phyloP scores from a whole-genome alignment of 2,888 invertebrate species.

The Argyresthia goedartella region DNA sequence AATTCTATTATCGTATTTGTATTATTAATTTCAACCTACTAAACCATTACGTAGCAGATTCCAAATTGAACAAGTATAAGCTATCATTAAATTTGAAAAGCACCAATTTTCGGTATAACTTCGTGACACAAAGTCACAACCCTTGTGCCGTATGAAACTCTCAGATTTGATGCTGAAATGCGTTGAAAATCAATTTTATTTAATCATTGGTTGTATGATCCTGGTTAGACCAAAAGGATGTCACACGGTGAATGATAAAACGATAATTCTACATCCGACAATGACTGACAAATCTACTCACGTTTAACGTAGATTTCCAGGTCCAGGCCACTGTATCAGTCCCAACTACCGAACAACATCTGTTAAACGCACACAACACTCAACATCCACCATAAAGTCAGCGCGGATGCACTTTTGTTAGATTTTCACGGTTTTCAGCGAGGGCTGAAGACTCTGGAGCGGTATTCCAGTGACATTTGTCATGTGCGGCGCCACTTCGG shows the following conservation, averaged over 20 bases:
- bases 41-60: too few relatives aligned
- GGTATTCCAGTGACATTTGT: conserved; percentile 60
- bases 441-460: conserved; percentile 54
- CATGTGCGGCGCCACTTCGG: conserved; percentile 36
- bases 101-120: too few relatives aligned
- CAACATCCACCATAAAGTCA: conserved; percentile 2
- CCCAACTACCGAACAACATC: not conserved
- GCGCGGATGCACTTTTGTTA: conserved; percentile 23
- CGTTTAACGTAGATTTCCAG: not conserved
- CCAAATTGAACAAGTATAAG: too few relatives aligned
- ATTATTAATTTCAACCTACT: not conserved
- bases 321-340: not conserved
- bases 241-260: too few relatives aligned
- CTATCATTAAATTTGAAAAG: too few relatives aligned
- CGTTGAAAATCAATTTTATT: too few relatives aligned
- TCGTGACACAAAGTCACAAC: too few relatives aligned
- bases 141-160: too few relatives aligned
- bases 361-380: not conserved
- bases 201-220: too few relatives aligned
- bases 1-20: conserved; percentile 26
- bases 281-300: not conserved
- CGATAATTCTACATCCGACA: too few relatives aligned
- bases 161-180: too few relatives aligned
- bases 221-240: too few relatives aligned
- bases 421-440: conserved; percentile 49